phyloP scores from a whole-genome alignment of 2,888 invertebrate species.

The Carcina quercana region DNA sequence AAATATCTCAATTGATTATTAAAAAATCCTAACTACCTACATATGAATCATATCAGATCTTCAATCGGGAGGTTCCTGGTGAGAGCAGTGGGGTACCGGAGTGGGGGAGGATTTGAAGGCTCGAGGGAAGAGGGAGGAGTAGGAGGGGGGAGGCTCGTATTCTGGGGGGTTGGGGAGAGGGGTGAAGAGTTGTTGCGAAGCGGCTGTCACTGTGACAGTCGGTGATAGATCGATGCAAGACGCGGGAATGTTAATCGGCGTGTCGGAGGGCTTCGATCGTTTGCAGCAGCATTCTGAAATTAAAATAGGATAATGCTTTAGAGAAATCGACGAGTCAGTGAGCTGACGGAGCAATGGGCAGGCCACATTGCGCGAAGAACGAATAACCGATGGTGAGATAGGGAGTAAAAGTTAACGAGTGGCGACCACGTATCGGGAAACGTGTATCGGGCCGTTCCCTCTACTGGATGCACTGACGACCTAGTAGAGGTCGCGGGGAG shows the following conservation, averaged over 20 bases:
- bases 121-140: conserved; percentile 78
- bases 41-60: conserved; percentile 9
- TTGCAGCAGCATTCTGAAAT: conserved; percentile 72
- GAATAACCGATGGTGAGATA: too few species aligned
- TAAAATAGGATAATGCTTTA: too few species aligned
- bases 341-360: too few species aligned
- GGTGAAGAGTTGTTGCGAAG: conserved; percentile 52
- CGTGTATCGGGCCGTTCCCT: too few species aligned
- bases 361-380: too few species aligned
- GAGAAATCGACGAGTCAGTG: too few species aligned
- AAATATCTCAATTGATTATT: conserved; percentile 28
- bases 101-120: conserved; percentile 62
- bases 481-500: too few species aligned
- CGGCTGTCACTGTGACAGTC: conserved; percentile 53
- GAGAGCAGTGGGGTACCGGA: conserved; percentile 63
- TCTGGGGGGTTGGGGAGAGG: conserved; percentile 71
- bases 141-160: conserved; percentile 79
- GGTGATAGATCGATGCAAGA: conserved; percentile 64
- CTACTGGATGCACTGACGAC: too few species aligned
- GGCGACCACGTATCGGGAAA: too few species aligned
- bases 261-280: conserved; percentile 60
- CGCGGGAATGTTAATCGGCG: conserved; percentile 58
- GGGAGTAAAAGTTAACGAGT: too few species aligned
- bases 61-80: conserved; percentile 61
- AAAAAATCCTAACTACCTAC: conserved; percentile 26